Evolutionary conservation across 2,888 invertebrate genomes (phyloP), one percentile per base, ranked within the genome.

Genomic region (Phengaris arion): DNA sequence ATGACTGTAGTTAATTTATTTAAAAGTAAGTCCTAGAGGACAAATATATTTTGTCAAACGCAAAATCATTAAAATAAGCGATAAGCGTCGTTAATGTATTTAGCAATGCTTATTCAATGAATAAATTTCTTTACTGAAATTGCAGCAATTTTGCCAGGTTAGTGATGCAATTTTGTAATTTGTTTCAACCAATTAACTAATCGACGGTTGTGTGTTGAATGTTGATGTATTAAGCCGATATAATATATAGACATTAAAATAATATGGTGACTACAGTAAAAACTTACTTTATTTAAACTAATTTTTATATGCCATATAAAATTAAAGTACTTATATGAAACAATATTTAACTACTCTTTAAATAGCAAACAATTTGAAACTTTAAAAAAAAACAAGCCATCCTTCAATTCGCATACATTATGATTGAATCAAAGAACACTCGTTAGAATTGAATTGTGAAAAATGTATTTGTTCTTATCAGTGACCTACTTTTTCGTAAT

Each of bases 381-480:
- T 51, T 48, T 2, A 57, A 57, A 2, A n/a, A 48, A 70, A 72
- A n/a, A n/a, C 72, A 10, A 54, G 35, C 35, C 22, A 70, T 52
- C 52, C 12, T n/a, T 22, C 52, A 72, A 72, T 72, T 72, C 54
- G 72, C 72, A 72, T 72, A 72, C 35, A 72, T 72, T 54, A 70
- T 52, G 54, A 54, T 70, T 12, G 64, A 64, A 64, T 64, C 64
- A 64, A 64, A 64, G 64, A 64, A 35, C 64, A 35, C 64, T 70
- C 35, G 72, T 54, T 52, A 35, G 2, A 35, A 72, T 52, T 72
- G 72, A 54, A 72, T 72, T 54, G 7, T 52, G 74, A 74, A 59
- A 74, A 74, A 57, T 46, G n/a, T 46, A 57, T 13, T 74, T 51
- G 51, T 51, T 70, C 48, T 68, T 6, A 8, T 69, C 22, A 22